These are phyloP conservation scores for Benthosema pterotum DNA, from an alignment of 2,797 vertebrate genomes.

Conservation along the genomic window DNA sequence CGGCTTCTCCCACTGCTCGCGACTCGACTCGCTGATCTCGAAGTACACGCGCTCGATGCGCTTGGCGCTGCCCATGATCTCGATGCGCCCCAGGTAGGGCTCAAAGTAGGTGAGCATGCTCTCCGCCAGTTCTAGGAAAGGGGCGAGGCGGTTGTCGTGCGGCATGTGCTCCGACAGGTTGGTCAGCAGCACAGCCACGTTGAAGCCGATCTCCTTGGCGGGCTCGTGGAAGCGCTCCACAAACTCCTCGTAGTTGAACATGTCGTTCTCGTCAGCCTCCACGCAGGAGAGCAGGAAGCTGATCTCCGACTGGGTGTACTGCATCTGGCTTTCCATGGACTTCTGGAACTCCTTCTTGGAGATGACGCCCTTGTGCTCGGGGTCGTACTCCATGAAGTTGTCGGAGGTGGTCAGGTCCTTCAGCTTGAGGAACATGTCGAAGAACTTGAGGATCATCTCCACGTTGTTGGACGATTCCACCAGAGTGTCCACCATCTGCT, in stretches of 20 bases:
- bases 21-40: slow-evolving; percentile 97
- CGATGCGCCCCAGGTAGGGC: slow-evolving; percentile 95
- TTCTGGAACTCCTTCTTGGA: slow-evolving; percentile 93
- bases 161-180: slow-evolving; percentile 99
- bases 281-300: slow-evolving; percentile 89
- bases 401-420: slow-evolving; percentile 92
- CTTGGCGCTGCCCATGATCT: slow-evolving; percentile 98
- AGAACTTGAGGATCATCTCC: slow-evolving; percentile 94
- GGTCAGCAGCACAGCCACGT: slow-evolving; percentile 93
- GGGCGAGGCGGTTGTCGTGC: slow-evolving; percentile 89
- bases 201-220: slow-evolving; percentile 97
- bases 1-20: slow-evolving; percentile 98
- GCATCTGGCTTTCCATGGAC: slow-evolving; percentile 91
- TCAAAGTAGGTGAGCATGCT: slow-evolving; percentile 97
- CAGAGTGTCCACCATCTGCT: slow-evolving; percentile 93
- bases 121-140: slow-evolving; percentile 91
- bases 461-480: slow-evolving; percentile 93
- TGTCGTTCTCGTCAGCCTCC: slow-evolving; percentile 90
- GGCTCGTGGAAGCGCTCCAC: slow-evolving; percentile 90
- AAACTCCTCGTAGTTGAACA: slow-evolving; percentile 91
- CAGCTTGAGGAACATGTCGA: slow-evolving; percentile 93
- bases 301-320: slow-evolving; percentile 88
- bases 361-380: slow-evolving; percentile 88
- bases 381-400: slow-evolving; percentile 89
- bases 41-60: slow-evolving; percentile 97